A percentile compares a stretch with the other conserved stretches of the same genome.
Evolutionary conservation across 1,140 invertebrate species (phyloP).

Genomic region (Belonocnema kinseyi): DNA sequence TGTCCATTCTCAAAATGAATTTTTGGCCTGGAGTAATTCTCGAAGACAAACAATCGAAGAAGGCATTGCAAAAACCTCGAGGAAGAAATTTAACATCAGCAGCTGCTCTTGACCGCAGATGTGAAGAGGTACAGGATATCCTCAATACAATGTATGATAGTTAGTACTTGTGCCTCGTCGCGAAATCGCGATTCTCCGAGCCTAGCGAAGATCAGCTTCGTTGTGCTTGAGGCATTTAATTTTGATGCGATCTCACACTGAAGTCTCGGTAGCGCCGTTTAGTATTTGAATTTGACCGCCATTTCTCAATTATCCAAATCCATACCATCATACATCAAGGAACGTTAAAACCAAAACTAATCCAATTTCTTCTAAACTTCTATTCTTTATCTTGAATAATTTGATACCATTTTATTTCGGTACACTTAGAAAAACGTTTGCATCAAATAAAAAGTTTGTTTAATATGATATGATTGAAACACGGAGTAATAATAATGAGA

Average conservation of each 20-base stretch:
- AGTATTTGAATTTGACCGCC: slow-evolving; percentile 28
- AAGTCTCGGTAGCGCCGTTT: slow-evolving; percentile 15
- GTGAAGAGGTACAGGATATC: slow-evolving; percentile 63
- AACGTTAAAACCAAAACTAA: no score
- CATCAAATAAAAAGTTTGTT: no score
- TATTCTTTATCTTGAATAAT: no score
- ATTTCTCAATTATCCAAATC: slow-evolving; percentile 25
- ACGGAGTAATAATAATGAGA: no score
- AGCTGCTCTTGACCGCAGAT: slow-evolving; percentile 56
- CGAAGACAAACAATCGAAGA: not conserved
- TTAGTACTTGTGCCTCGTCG: slow-evolving; percentile 54
- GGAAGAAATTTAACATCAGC: slow-evolving; percentile 45
- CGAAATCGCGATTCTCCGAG: slow-evolving; percentile 62
- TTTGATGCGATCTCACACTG: slow-evolving; percentile 8
- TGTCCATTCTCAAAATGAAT: not conserved
- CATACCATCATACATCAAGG: not conserved
- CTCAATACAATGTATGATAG: slow-evolving; percentile 62
- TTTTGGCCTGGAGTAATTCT: not conserved
- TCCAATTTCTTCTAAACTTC: no score
- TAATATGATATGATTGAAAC: no score
- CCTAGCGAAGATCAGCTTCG: slow-evolving; percentile 54
- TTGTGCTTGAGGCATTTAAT: slow-evolving; percentile 38
- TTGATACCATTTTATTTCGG: no score
- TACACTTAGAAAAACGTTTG: no score
- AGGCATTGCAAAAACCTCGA: not conserved